Base-by-base conservation (phyloP, 2,888 invertebrate species). In the Yponomeuta evonymella region DNA sequence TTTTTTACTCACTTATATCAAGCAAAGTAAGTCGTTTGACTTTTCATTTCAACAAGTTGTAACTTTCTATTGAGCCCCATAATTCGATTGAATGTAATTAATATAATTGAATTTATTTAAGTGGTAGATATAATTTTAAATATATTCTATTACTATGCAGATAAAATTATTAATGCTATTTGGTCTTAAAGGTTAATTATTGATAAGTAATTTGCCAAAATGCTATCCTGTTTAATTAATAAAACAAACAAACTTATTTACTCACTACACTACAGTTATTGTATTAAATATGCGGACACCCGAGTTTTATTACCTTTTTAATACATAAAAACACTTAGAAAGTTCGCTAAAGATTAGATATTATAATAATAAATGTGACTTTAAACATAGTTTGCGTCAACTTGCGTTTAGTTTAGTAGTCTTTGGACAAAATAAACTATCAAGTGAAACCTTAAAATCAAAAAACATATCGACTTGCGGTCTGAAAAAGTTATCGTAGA, bases 361-460 rank as follows among this genome's bases (percentile, higher is more conserved):
- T 75, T 81, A 74, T 76, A 84, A 81, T 92, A 91, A 91, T 90
- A 89, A 90, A 89, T 92, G 91, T 92, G 90, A 92, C 92, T 91
- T 82, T 89, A 83, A 80, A 78, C 82, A 72, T 75, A 72, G 73
- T 75, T 75, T 74, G 78, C 77, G 81, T 79, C 76, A 77, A 72
- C 75, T 75, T 58, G 51, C 3, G 15, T 58, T 58, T 58, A 15
- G 15, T 58, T 58, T 4, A 58, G 8, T 15, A 58, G 2, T 58
- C 51, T 43, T 43, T 5, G 51, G 51, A 58, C 15, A 15, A 74
- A 76, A 78, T 75, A 79, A 84, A 89, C 88, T 89, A 88, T 90
- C 89, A 79, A 78, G 80, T 77, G 51, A 58, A 58, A 58, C 15
- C 51, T 58, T 83, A 85, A 43, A 84, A 90, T 90, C 81, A 81